These are phyloP conservation scores for Ptychoptera albimana DNA, from an alignment of 2,888 invertebrate genomes.

Conservation along the genomic window DNA sequence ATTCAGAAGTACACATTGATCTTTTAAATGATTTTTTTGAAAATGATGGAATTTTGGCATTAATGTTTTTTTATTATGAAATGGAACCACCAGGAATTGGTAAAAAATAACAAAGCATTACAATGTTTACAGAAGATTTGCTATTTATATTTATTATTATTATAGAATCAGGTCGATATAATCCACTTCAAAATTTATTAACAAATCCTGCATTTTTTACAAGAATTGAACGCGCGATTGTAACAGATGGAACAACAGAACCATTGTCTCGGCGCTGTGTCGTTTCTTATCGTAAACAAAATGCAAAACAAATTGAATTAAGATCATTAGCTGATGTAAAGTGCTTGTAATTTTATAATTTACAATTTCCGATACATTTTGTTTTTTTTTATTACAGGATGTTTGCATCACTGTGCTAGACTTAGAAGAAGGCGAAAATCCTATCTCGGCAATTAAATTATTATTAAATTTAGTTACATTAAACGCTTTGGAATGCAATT, in stretches of 20 bases:
- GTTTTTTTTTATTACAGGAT: slow-evolving; percentile 17
- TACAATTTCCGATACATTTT: neutral
- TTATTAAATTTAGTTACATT: slow-evolving; percentile 24
- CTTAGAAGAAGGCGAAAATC: slow-evolving; percentile 19
- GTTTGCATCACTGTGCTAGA: slow-evolving; percentile 17
- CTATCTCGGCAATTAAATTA: slow-evolving; percentile 19
- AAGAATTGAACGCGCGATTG: slow-evolving; percentile 37
- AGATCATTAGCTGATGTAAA: slow-evolving; percentile 42
- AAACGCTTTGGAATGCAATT: slow-evolving; percentile 31
- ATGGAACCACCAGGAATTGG: slow-evolving; percentile 44
- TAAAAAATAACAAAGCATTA: too few species aligned
- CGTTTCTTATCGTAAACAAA: slow-evolving; percentile 47
- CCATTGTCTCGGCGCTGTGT: slow-evolving; percentile 45
- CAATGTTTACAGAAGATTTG: too few species aligned
- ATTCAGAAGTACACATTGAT: slow-evolving; percentile 44
- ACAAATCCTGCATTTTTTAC: neutral
- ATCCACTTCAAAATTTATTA: slow-evolving; percentile 13
- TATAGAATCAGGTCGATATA: slow-evolving; percentile 25
- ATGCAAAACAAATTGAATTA: slow-evolving; percentile 39
- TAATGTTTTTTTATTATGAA: slow-evolving; percentile 50
- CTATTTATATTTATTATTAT: slow-evolving; percentile 25
- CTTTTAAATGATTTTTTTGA: slow-evolving; percentile 43
- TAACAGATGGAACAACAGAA: slow-evolving; percentile 43
- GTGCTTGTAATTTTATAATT: slow-evolving; percentile 1
- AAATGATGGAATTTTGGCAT: slow-evolving; percentile 41